Percentiles rank a stretch among this genome's conserved stretches.
Conservation (phyloP, 1,140 invertebrate genomes). For the Oncopeltus fasciatus region DNA sequence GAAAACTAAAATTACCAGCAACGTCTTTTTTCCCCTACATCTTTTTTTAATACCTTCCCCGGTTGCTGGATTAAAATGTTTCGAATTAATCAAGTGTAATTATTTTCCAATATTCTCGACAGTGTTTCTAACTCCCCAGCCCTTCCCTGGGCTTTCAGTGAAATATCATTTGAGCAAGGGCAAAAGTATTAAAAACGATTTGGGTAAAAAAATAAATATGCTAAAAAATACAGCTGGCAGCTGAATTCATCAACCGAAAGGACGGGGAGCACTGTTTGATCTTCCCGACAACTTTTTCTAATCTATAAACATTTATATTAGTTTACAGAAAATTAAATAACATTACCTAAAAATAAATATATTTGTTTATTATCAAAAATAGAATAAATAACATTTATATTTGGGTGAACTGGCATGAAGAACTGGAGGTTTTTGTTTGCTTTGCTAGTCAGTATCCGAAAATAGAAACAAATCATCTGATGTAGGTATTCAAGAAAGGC, state of each 20-base stretch:
- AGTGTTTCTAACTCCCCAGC: not conserved
- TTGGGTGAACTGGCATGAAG: too few species aligned
- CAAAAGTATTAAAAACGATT: not conserved
- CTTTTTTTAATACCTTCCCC: too few species aligned
- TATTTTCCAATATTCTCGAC: not conserved
- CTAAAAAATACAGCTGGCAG: not conserved
- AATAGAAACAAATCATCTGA: too few species aligned
- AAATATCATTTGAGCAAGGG: not conserved
- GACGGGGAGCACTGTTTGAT: not conserved
- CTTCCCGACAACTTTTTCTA: not conserved
- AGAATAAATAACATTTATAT: too few species aligned
- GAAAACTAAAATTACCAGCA: too few species aligned
- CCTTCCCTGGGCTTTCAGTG: not conserved
- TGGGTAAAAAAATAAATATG: not conserved
- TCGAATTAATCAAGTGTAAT: not conserved
- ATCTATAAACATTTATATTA: not conserved
- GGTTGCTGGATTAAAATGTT: not conserved
- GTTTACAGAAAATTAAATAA: too few species aligned
- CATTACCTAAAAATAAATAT: too few species aligned
- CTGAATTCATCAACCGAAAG: not conserved
- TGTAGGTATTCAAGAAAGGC: too few species aligned
- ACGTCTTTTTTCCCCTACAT: too few species aligned
- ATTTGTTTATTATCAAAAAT: too few species aligned
- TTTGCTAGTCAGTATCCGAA: too few species aligned
- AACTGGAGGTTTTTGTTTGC: too few species aligned